Evolutionary conservation across 1,140 invertebrate genomes (phyloP).

Genomic region (Caerostris darwini): DNA sequence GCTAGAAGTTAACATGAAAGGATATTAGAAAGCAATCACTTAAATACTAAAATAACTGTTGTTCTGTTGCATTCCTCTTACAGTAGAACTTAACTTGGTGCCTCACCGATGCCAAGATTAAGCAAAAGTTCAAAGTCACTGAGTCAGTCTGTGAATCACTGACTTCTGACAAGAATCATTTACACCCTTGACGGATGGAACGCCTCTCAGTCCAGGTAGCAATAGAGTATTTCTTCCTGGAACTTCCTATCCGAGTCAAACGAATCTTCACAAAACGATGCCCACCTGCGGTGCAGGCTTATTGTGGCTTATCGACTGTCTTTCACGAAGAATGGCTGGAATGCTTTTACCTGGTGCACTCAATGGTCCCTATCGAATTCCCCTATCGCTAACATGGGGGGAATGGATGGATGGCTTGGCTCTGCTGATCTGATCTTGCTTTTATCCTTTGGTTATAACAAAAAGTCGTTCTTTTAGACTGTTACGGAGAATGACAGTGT

Average conservation of each 20-base stretch:
- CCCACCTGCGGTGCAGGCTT: neutral
- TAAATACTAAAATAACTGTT: too few relatives aligned
- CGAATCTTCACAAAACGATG: neutral
- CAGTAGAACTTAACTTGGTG: too few relatives aligned
- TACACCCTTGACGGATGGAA: neutral
- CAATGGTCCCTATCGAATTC: neutral
- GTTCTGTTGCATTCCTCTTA: too few relatives aligned
- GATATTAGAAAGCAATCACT: too few relatives aligned
- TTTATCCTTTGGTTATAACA: neutral
- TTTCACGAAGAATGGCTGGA: neutral
- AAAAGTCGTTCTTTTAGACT: conserved; percentile 4
- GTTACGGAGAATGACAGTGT: neutral
- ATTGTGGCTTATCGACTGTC: neutral
- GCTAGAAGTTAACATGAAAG: too few relatives aligned
- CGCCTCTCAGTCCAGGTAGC: neutral
- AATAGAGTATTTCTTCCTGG: neutral
- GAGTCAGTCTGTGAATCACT: neutral
- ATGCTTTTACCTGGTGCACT: neutral
- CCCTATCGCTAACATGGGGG: too few relatives aligned
- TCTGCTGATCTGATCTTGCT: too few relatives aligned
- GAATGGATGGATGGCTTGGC: too few relatives aligned
- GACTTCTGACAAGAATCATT: neutral
- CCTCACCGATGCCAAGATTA: too few relatives aligned
- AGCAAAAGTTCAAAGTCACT: neutral
- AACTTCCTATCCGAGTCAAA: neutral